Evolutionary conservation across 2,113 vertebrate species (phyloP).

Genomic region (Petrocephalus zakoni): DNA sequence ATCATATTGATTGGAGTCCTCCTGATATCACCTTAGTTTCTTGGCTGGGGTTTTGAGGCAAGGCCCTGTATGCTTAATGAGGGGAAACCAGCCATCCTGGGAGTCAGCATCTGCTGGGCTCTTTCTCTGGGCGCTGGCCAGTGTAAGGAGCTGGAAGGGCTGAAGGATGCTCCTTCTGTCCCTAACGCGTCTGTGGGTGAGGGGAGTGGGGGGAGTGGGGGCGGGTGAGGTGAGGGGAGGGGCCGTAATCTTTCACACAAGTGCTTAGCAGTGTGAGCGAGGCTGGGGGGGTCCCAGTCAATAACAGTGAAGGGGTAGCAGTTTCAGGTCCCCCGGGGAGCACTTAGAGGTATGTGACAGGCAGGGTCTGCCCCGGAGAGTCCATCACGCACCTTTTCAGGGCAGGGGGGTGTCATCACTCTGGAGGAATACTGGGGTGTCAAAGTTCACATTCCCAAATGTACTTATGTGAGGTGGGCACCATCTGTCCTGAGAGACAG

Average conservation of each 20-base stretch:
- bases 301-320: not conserved
- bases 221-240: too few relatives aligned
- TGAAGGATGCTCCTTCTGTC: not conserved
- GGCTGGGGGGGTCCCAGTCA: not conserved
- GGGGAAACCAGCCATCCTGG: not conserved
- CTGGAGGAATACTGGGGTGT: not conserved
- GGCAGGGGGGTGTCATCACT: not conserved
- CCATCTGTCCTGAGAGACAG: not conserved
- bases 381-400: not conserved
- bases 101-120: not conserved
- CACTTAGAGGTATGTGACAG: not conserved
- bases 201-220: not conserved
- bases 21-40: not conserved
- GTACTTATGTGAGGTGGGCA: not conserved
- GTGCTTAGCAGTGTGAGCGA: not conserved
- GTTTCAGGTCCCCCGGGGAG: not conserved
- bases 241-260: not conserved
- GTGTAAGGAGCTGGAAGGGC: not conserved
- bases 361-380: not conserved
- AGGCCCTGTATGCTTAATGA: not conserved
- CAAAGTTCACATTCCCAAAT: not conserved
- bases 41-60: not conserved
- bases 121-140: not conserved
- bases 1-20: not conserved
- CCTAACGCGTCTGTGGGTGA: not conserved